Evolutionary conservation across 2,113 vertebrate genomes (phyloP).

Genomic region (Progne subis): DNA sequence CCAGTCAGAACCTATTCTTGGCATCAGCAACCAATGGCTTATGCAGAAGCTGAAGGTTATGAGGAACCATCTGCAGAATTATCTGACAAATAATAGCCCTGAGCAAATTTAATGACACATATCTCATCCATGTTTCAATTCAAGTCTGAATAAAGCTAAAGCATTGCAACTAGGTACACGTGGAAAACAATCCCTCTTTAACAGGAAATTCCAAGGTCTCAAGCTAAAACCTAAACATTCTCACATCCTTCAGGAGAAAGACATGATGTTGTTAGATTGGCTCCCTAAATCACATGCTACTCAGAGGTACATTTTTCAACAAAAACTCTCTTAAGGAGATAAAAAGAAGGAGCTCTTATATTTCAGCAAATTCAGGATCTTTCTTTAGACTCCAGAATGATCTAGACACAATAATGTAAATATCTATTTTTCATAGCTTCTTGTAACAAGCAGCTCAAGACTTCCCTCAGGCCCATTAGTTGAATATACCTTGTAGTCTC

Average conservation of each 20-base stretch:
- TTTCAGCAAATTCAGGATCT: neutral
- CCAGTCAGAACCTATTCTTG: neutral
- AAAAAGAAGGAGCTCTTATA: neutral
- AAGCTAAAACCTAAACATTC: neutral
- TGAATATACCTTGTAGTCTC: neutral
- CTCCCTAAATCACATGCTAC: neutral
- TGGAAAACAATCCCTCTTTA: neutral
- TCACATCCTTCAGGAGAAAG: neutral
- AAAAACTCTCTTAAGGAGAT: neutral
- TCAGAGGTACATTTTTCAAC: neutral
- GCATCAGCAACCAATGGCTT: neutral
- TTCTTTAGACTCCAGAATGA: neutral
- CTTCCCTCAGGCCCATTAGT: neutral
- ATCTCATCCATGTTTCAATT: conserved; percentile 13
- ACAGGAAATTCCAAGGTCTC: neutral
- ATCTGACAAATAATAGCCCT: conserved; percentile 1
- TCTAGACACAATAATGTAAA: neutral
- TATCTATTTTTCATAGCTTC: conserved; percentile 9
- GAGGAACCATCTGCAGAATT: conserved; percentile 13
- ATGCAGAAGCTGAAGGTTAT: neutral
- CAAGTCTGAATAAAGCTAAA: neutral
- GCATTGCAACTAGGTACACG: neutral
- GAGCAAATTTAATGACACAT: conserved; percentile 3
- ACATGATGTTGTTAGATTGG: neutral
- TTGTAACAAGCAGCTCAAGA: neutral